Evolutionary conservation across 1,140 invertebrate species (phyloP).

Genomic region (Zaprionus nigranus): DNA sequence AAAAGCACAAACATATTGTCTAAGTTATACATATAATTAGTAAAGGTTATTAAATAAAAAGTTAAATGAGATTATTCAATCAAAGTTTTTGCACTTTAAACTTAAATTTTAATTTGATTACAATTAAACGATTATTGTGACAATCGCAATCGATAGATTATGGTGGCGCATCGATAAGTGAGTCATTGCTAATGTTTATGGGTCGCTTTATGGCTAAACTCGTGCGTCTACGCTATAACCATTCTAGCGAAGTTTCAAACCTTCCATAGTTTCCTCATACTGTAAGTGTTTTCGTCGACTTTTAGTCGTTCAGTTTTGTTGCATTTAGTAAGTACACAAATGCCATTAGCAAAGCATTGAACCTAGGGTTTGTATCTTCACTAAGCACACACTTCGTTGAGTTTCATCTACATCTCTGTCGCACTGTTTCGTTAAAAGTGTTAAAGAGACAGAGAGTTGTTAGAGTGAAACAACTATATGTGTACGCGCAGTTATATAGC

Average conservation of each 20-base stretch:
- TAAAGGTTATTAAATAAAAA: conserved; percentile 79
- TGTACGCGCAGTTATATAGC: background rate
- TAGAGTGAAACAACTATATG: background rate
- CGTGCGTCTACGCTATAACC: background rate
- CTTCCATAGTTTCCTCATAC: background rate
- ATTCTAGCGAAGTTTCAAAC: background rate
- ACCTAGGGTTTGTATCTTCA: background rate
- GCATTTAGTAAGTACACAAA: background rate
- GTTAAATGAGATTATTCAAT: conserved; percentile 50
- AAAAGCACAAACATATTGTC: conserved; percentile 48
- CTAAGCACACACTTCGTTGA: background rate
- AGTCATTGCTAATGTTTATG: background rate
- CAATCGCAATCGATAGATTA: background rate
- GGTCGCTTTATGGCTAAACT: background rate
- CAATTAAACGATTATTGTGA: background rate
- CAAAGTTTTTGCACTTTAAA: background rate
- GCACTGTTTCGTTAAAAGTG: background rate
- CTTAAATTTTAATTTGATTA: background rate
- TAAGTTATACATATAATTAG: conserved; percentile 75
- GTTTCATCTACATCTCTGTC: background rate
- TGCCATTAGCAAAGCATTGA: background rate
- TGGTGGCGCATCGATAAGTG: background rate
- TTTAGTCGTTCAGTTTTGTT: background rate
- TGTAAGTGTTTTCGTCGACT: fast-evolving
- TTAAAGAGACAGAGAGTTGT: background rate